These are phyloP conservation scores for Bambusicola thoracicus DNA, from an alignment of 2,113 vertebrate genomes.

Conservation along the genomic window DNA sequence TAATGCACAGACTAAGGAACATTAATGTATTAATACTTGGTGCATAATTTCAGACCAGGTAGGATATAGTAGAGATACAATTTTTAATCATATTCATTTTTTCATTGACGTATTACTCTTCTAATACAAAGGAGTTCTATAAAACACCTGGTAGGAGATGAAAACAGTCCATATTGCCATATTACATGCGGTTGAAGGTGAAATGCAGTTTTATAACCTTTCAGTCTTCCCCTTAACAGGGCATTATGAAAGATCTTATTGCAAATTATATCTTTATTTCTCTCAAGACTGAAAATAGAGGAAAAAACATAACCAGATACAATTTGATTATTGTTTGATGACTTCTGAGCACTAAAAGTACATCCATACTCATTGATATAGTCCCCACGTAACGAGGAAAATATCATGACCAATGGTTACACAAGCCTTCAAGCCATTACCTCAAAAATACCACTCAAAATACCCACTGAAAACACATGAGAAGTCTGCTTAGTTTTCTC, in stretches of 20 bases:
- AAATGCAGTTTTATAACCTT: conserved; percentile 52
- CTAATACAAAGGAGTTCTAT: not conserved
- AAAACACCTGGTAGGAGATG: not conserved
- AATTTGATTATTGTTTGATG: not conserved
- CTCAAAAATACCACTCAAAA: not conserved
- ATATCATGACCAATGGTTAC: not conserved
- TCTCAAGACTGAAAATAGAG: conserved; percentile 21
- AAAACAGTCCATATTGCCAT: not conserved
- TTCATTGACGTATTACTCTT: conserved; percentile 29
- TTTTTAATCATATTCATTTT: conserved; percentile 13
- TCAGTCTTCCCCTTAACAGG: conserved; percentile 45
- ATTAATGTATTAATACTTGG: not conserved
- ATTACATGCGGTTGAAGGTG: not conserved
- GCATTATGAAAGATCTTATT: conserved; percentile 54
- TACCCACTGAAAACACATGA: not conserved
- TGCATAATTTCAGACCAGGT: not conserved
- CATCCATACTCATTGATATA: not conserved
- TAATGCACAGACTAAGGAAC: not conserved
- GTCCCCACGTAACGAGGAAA: not conserved
- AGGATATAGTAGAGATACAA: not conserved
- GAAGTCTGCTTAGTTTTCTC: not conserved
- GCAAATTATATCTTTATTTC: conserved; percentile 47
- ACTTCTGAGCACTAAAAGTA: not conserved
- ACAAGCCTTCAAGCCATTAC: not conserved
- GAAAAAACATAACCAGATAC: not conserved